Evolutionary conservation across 2,113 vertebrate species (phyloP).

Genomic region (Lethenteron reissneri): DNA sequence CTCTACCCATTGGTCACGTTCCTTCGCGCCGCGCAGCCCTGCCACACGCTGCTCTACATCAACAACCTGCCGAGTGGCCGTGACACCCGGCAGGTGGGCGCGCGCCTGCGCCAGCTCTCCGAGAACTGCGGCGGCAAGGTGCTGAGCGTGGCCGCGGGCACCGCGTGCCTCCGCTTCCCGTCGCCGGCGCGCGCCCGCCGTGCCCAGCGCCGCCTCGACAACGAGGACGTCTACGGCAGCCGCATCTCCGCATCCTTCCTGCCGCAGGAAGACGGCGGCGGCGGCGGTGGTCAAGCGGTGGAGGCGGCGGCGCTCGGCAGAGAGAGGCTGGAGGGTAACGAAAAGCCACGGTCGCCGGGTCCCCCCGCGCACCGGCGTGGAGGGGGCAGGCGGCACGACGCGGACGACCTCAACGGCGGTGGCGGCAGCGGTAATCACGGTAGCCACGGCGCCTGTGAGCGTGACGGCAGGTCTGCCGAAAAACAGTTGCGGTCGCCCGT

Average conservation of each 20-base stretch:
- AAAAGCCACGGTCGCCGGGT: too few relatives aligned
- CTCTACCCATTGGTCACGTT: too few relatives aligned
- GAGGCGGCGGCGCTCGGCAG: too few relatives aligned
- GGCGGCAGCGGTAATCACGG: too few relatives aligned
- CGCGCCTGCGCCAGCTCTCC: slow-evolving; percentile 69
- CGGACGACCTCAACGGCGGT: too few relatives aligned
- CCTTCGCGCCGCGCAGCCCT: slow-evolving; percentile 25
- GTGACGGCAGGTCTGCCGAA: too few relatives aligned
- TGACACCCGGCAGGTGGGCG: slow-evolving; percentile 64
- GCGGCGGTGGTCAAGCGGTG: background rate
- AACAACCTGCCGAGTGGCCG: slow-evolving; percentile 79
- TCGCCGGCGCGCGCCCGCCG: slow-evolving; percentile 61
- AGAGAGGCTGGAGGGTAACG: too few relatives aligned
- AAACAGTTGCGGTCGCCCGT: too few relatives aligned
- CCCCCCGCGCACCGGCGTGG: too few relatives aligned
- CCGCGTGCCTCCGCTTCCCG: slow-evolving; percentile 62
- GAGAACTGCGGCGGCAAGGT: slow-evolving; percentile 95
- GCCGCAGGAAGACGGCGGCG: background rate
- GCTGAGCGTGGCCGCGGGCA: slow-evolving; percentile 53
- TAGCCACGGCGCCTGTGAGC: too few relatives aligned
- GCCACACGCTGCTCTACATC: slow-evolving; percentile 75
- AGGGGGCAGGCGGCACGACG: too few relatives aligned
- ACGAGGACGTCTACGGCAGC: slow-evolving; percentile 81
- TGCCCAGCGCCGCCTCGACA: slow-evolving; percentile 83
- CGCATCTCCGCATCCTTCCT: slow-evolving; percentile 55